Evolutionary conservation across 2,797 vertebrate genomes (phyloP).

Genomic region (Pelochelys cantorii): DNA sequence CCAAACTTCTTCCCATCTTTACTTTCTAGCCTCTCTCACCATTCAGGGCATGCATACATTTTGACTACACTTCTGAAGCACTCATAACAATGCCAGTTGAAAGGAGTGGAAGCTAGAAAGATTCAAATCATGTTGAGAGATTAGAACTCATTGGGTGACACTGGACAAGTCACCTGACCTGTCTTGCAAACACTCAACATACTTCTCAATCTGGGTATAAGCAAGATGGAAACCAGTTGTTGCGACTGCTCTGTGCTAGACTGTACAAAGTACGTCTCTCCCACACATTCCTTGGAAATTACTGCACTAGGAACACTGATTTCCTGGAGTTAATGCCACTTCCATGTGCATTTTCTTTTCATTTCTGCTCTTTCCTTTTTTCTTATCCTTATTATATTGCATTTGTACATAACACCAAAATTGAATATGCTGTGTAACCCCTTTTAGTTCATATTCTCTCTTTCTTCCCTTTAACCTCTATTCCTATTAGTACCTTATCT

Average conservation of each 20-base stretch:
- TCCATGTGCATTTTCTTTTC: background rate
- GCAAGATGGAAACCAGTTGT: background rate
- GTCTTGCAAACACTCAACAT: background rate
- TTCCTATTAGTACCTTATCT: background rate
- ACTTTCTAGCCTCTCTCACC: constrained; percentile 12
- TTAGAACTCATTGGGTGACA: background rate
- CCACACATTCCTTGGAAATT: background rate
- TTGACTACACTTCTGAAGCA: background rate
- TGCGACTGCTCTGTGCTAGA: background rate
- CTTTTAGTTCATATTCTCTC: accelerated
- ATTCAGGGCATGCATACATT: background rate
- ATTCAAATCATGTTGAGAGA: constrained; percentile 22
- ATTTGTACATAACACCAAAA: background rate
- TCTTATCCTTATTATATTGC: background rate
- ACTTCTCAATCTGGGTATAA: constrained; percentile 1
- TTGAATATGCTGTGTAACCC: background rate
- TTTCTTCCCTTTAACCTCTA: accelerated
- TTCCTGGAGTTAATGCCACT: accelerated
- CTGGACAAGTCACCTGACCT: constrained; percentile 31
- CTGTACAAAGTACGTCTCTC: accelerated
- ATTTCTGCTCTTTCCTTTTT: background rate
- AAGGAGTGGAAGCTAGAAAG: constrained; percentile 36
- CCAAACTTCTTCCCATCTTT: constrained; percentile 40
- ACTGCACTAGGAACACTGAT: background rate
- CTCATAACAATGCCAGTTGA: constrained; percentile 16